Conservation (phyloP, 2,113 vertebrate species). For the Eulemur macaco region DNA sequence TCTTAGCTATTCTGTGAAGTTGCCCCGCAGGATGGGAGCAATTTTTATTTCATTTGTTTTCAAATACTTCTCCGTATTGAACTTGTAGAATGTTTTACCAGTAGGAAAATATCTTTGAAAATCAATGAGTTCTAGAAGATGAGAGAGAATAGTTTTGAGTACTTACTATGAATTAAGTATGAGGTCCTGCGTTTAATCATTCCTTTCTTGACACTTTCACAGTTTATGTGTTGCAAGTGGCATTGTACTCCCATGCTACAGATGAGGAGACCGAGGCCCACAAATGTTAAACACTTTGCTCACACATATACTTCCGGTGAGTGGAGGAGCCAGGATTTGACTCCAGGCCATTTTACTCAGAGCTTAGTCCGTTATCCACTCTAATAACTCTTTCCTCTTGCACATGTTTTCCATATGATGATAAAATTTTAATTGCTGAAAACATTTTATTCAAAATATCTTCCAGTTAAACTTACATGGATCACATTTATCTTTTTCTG, state of each 20-base stretch:
- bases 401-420: not conserved
- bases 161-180: not conserved
- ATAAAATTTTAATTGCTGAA: not conserved
- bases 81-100: not conserved
- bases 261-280: not conserved
- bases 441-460: not conserved
- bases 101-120: not conserved
- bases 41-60: not conserved
- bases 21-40: not conserved
- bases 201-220: not conserved
- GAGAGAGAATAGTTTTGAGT: not conserved
- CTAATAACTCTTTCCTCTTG: not conserved
- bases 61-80: not conserved
- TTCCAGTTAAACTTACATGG: not conserved
- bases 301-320: not conserved
- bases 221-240: not conserved
- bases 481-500: not conserved
- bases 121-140: not conserved
- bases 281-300: not conserved
- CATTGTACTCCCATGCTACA: rapidly evolving
- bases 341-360: not conserved
- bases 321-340: not conserved
- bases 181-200: not conserved
- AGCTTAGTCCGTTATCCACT: not conserved
- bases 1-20: not conserved